Percentiles rank a stretch among this genome's conserved stretches.
These are phyloP conservation scores for Drosophila helvetica DNA, from an alignment of 2,888 invertebrate genomes.

Conservation along the genomic window DNA sequence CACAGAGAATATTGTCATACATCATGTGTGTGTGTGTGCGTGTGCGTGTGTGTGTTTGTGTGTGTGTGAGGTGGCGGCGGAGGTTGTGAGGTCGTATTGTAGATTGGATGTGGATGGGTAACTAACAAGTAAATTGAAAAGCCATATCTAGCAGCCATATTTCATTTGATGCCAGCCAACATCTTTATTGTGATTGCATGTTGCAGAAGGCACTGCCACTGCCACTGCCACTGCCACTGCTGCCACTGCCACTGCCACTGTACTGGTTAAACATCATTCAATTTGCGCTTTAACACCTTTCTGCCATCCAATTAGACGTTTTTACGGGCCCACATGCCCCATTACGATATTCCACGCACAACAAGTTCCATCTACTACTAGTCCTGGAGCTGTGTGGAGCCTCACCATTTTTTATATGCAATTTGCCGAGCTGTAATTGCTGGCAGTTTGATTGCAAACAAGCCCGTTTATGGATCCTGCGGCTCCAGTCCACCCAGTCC, in stretches of 20 bases:
- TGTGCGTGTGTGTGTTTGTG: background rate
- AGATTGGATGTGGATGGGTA: background rate
- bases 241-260: too few species aligned
- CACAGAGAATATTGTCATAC: slow-evolving; percentile 14
- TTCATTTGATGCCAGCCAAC: slow-evolving; percentile 19
- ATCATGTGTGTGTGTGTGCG: slow-evolving; percentile 9
- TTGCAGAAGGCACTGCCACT: background rate
- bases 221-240: too few species aligned
- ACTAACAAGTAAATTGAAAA: slow-evolving; percentile 1
- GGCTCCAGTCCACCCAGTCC: slow-evolving; percentile 7
- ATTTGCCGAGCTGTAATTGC: slow-evolving; percentile 66
- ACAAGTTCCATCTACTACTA: background rate
- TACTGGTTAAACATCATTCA: slow-evolving; percentile 2
- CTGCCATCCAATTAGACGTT: slow-evolving; percentile 5
- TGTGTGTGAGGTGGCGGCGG: too few species aligned
- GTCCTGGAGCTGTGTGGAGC: background rate
- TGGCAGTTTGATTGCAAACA: slow-evolving; percentile 68
- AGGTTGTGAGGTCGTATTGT: background rate
- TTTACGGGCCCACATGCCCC: background rate
- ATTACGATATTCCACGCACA: background rate
- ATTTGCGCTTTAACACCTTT: slow-evolving; percentile 24
- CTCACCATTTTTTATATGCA: slow-evolving; percentile 44
- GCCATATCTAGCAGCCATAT: slow-evolving; percentile 3
- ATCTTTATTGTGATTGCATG: slow-evolving; percentile 45
- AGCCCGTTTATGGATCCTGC: slow-evolving; percentile 57